Evolutionary conservation across 2,797 vertebrate genomes (phyloP).

Genomic region (Sphenopsis melanotis): DNA sequence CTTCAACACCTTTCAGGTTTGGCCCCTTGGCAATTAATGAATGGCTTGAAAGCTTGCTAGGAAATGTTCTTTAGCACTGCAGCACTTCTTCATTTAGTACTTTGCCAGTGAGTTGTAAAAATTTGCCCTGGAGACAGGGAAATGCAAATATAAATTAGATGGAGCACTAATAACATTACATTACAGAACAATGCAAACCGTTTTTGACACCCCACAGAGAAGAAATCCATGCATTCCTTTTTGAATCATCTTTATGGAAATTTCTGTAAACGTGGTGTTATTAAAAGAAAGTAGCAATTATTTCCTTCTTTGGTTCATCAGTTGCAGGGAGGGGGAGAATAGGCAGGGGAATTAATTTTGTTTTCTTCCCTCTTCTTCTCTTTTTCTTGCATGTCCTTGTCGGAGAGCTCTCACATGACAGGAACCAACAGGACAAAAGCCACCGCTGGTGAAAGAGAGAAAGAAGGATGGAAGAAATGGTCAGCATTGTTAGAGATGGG

Average conservation of each 20-base stretch:
- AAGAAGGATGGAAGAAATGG: conserved; percentile 25
- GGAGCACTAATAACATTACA: conserved; percentile 74
- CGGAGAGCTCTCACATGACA: conserved; percentile 8
- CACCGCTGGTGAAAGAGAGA: not conserved
- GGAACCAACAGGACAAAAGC: conserved; percentile 2
- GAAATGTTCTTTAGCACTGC: conserved; percentile 11
- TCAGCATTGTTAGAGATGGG: conserved; percentile 43
- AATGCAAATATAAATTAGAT: conserved; percentile 74
- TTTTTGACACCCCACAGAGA: conserved; percentile 73
- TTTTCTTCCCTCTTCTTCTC: conserved; percentile 52
- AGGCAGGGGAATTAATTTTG: conserved; percentile 48
- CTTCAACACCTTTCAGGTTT: not conserved
- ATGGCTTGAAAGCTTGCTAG: conserved; percentile 22
- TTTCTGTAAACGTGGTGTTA: conserved; percentile 76
- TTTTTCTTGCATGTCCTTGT: conserved; percentile 53
- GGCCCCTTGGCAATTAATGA: not conserved
- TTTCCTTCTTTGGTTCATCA: conserved; percentile 77
- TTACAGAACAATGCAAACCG: conserved; percentile 74
- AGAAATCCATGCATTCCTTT: conserved; percentile 70
- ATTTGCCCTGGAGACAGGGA: conserved; percentile 73
- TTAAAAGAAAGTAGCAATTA: conserved; percentile 79
- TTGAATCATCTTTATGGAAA: conserved; percentile 77
- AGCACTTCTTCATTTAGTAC: conserved; percentile 51
- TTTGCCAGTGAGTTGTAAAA: conserved; percentile 69
- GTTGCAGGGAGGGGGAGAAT: conserved; percentile 56